Evolutionary conservation across 2,113 vertebrate genomes (phyloP), one percentile per base, ranked within the genome.

Genomic region (Megaceryle maxima): DNA sequence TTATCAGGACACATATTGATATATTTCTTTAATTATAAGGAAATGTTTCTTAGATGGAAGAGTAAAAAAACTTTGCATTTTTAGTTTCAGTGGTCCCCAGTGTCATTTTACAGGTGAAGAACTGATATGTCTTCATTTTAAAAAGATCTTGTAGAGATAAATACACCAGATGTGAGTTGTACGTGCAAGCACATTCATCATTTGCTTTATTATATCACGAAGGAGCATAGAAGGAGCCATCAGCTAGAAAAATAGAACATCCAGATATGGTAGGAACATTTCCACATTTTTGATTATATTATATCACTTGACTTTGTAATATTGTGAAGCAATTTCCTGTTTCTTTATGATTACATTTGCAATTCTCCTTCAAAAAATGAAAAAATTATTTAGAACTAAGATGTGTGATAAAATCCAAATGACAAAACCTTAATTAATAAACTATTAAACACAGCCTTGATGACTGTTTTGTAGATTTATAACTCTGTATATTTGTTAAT

Each of bases 401-500:
- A 51, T 9, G 53, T 78, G 6, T 60, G 64, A 70, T 74, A 63
- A 74, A 86, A 87, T 44, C 21, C 67, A 74, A 83, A 31, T 28
- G 0, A 67, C 48, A 7, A 72, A 63, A 56, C 24, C n/a, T 55
- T 70, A 94, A 67, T 91, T 92, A 87, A 77, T 77, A 82, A 78
- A 50, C 29, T 73, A 44, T 28, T 91, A 87, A 91, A 73, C 46
- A 81, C 10, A 91, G 46, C 18, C 39, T 57, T 69, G 46, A 56
- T 66, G n/a, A 63, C 18, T 67, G 31, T 80, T 91, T 83, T 93
- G 2, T 20, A 85, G 41, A 76, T 70, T 77, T 73, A 7, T 55
- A 68, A 10, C 10, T 83, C 41, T 85, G 15, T 67, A 59, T 86
- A 41, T 83, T 95, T 96, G 57, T 72, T 96, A 94, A 85, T 90